phyloP scores from a whole-genome alignment of 2,113 vertebrate species.

The Colaptes auratus region DNA sequence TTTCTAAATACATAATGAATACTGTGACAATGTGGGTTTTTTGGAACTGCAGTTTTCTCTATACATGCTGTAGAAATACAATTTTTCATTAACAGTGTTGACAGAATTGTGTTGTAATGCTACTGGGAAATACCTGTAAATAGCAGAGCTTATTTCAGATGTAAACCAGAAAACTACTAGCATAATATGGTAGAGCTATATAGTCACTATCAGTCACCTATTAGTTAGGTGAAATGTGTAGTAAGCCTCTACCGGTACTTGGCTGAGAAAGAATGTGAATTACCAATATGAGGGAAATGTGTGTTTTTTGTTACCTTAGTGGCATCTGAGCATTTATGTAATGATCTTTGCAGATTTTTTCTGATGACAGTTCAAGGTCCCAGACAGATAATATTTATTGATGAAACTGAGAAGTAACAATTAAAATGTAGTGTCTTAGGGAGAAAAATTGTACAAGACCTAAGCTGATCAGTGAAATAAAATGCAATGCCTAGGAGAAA shows the following conservation, averaged over 20 bases:
- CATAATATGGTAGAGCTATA: background rate
- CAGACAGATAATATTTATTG: background rate
- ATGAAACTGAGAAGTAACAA: background rate
- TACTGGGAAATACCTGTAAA: background rate
- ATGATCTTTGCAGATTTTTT: background rate
- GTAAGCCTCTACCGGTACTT: background rate
- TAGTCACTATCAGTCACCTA: background rate
- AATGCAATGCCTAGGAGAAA: background rate
- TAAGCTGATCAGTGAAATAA: background rate
- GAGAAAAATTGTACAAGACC: background rate
- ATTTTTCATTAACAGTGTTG: background rate
- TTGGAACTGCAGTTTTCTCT: background rate
- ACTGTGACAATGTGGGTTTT: background rate
- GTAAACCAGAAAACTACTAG: background rate
- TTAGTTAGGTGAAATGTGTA: background rate
- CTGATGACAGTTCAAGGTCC: background rate
- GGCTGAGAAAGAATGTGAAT: background rate
- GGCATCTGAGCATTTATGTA: background rate
- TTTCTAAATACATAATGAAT: background rate
- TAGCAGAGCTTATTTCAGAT: background rate
- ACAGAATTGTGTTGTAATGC: background rate
- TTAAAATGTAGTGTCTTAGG: background rate
- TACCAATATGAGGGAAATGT: background rate
- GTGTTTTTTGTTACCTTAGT: background rate
- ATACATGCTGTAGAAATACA: background rate